A percentile compares a stretch with the other conserved stretches of the same genome.
phyloP scores from a whole-genome alignment of 2,797 vertebrate species.

The Enteromius viviparus region DNA sequence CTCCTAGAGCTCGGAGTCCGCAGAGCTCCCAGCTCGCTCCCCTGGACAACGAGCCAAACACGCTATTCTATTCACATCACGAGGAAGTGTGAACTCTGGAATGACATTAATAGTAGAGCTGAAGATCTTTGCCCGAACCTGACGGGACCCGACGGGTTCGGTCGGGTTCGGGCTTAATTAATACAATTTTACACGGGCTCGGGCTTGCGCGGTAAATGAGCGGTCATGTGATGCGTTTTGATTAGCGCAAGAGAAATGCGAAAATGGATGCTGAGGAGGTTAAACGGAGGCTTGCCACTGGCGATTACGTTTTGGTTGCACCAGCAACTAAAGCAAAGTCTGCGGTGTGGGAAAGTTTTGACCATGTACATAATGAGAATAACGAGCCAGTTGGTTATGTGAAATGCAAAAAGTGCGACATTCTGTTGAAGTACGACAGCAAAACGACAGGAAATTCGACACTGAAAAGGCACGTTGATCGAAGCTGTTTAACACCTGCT shows the following conservation, averaged over 20 bases:
- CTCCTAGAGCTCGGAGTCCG: too few relatives aligned
- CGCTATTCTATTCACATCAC: too few relatives aligned
- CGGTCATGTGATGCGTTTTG: not conserved
- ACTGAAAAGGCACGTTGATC: not conserved
- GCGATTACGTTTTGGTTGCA: conserved; percentile 16
- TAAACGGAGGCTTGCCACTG: conserved; percentile 11
- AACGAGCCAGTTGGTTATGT: not conserved
- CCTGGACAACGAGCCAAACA: too few relatives aligned
- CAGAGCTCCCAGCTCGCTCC: too few relatives aligned
- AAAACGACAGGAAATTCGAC: not conserved
- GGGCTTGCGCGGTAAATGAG: too few relatives aligned
- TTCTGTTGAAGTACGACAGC: not conserved
- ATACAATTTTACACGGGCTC: too few relatives aligned
- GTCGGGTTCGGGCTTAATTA: too few relatives aligned
- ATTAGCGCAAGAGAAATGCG: not conserved
- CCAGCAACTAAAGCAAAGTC: not conserved
- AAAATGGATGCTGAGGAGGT: conserved; percentile 21
- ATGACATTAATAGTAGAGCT: too few relatives aligned
- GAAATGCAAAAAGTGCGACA: not conserved
- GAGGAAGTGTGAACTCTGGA: too few relatives aligned
- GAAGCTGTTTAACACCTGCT: not conserved
- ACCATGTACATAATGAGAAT: not conserved
- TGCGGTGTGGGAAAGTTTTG: not conserved
- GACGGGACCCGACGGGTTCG: too few relatives aligned
- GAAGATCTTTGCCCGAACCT: too few relatives aligned